Base-by-base conservation (phyloP, 1,140 invertebrate genomes). In the Antheraea mylitta region DNA sequence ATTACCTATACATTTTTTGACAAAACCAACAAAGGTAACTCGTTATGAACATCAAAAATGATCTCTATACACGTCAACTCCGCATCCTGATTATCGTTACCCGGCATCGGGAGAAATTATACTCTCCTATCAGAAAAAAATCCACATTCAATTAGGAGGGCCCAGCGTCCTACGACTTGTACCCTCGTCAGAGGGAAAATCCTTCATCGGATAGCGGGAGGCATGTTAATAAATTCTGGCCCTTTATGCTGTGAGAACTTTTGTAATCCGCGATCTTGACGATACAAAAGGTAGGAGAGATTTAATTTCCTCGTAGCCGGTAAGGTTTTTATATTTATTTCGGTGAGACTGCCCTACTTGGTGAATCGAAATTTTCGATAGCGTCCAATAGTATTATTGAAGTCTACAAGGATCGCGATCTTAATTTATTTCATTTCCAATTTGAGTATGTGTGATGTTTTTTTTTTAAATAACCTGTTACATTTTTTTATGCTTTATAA, bases 201-300 rank as follows among this genome's bases (percentile, higher is more conserved):
- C 45, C 45, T 53, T 53, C 45, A 19, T 42, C 38, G 30, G n/a
- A 13, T 64, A 37, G 37, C 37, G 18, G n/a, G 61, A 30, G 30
- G 22, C 61, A 37, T 69, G 67, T 69, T 69, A 64, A 69, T 69
- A 69, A 69, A 69, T 69, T 64, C 36, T 38, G 66, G 45, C 42
- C 59, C 59, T 70, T 70, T 53, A 53, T 70, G 64, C 62, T 18
- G 45, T 45, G 37, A 42, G 59, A 70, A 70, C 62, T 70, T 66
- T 65, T 65, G 64, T 65, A 65, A 65, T 65, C 64, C 45, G 37
- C 38, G 38, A 65, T 65, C 38, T 65, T 38, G 64, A 61, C 60
- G 19, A 65, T 65, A 65, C 64, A 65, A 65, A 65, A 42, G 64
- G 30, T 61, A 42, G 48, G 42, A 30, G 58, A 60, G 64, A 62